A percentile compares a stretch with the other conserved stretches of the same genome.
phyloP scores from a whole-genome alignment of 1,140 invertebrate genomes.

The Polyergus mexicanus region DNA sequence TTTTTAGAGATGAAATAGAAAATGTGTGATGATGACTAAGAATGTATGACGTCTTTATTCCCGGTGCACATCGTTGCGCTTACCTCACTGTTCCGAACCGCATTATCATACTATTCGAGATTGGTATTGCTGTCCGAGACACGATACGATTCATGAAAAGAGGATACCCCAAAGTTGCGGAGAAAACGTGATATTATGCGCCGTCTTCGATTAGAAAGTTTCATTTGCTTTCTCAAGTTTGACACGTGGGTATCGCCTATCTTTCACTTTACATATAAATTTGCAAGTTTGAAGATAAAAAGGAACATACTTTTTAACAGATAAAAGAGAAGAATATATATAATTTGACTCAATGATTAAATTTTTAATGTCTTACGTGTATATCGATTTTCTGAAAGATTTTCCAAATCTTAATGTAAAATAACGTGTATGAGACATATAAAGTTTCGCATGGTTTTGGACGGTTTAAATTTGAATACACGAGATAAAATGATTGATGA shows the following conservation, averaged over 20 bases:
- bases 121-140: constrained; percentile 28
- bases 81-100: not conserved
- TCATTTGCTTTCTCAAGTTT: constrained; percentile 19
- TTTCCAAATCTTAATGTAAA: not conserved
- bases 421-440: not conserved
- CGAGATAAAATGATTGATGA: not conserved
- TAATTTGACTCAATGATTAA: not conserved
- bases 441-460: not conserved
- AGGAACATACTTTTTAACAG: not conserved
- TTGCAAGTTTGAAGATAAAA: constrained; percentile 33
- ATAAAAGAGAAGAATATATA: not conserved
- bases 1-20: not conserved
- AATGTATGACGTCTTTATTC: not conserved
- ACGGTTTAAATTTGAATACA: not conserved
- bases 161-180: not conserved
- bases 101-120: constrained; percentile 35
- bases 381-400: not conserved
- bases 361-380: not conserved
- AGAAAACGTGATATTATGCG: constrained; percentile 9
- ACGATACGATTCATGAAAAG: constrained; percentile 20
- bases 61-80: not conserved
- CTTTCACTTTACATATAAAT: constrained; percentile 30
- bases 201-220: constrained; percentile 20
- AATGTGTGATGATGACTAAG: too few relatives aligned
- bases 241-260: constrained; percentile 6